Percentiles rank a stretch among this genome's conserved stretches.
phyloP scores from a whole-genome alignment of 1,140 invertebrate genomes.

The Lepidurus couesii region DNA sequence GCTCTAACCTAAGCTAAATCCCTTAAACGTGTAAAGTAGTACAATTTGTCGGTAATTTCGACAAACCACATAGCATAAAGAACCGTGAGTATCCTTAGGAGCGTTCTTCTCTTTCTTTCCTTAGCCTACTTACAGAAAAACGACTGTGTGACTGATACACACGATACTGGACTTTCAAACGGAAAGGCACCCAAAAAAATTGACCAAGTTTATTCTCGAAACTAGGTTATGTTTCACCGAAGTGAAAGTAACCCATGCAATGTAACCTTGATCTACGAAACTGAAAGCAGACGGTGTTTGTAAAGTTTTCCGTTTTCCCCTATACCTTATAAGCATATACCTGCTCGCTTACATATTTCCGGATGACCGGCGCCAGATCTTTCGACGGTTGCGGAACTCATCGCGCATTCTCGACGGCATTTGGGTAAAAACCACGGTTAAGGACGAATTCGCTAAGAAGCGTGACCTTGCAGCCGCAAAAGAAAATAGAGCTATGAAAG shows the following conservation, averaged over 20 bases:
- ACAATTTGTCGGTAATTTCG: no score
- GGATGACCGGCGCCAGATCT: conserved; percentile 2
- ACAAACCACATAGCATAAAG: no score
- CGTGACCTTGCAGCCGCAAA: background rate
- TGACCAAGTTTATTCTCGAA: background rate
- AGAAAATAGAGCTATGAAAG: background rate
- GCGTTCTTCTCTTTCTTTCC: background rate
- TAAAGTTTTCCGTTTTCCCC: background rate
- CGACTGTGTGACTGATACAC: background rate
- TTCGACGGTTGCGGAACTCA: background rate
- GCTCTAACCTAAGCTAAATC: no score
- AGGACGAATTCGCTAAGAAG: background rate
- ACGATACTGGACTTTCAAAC: background rate
- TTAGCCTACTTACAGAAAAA: conserved; percentile 4
- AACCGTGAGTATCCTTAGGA: no score
- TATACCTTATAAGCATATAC: background rate
- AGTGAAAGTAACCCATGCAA: conserved; percentile 15
- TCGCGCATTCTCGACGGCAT: background rate
- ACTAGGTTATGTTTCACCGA: conserved; percentile 1
- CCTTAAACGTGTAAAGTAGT: no score
- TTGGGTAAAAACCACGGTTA: conserved; percentile 9
- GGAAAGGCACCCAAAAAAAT: background rate
- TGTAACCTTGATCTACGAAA: background rate
- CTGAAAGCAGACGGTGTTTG: background rate
- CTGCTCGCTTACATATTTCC: background rate